Evolutionary conservation across 1,140 invertebrate species (phyloP), one percentile per base, ranked within the genome.

Genomic region (Mamestra configurata): DNA sequence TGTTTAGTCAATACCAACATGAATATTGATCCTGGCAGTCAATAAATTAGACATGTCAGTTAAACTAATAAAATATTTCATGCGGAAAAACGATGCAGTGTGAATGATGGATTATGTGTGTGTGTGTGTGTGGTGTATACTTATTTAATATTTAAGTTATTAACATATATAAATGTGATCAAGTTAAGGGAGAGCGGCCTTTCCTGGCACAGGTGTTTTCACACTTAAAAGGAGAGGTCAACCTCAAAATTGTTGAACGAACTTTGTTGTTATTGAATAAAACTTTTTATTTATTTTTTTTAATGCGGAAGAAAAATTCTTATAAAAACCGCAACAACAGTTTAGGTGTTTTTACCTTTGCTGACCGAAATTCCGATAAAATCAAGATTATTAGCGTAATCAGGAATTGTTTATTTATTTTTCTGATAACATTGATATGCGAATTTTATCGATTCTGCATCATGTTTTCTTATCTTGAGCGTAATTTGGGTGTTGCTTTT

Each of bases 401-500:
- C 59, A 11, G 11, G n/a, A 64, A 64, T 64, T 64, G 35, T 64
- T 64, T 64, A 64, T 64, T 64, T 64, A 64, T 40, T 64, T 61
- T 61, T 20, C 31, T 37, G 59, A 64, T 64, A 64, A 64, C 8
- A n/a, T 64, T 64, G 59, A 64, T 64, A 64, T 18, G 15, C 6
- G 31, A 37, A 37, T 40, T 18, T 40, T 64, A 64, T 64, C 59
- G 20, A 0, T 11, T 8, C 7, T 37, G 59, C 59, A 64, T 64
- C 59, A 40, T 64, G 40, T 40, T 64, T 2, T 31, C 27, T 64
- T 64, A 64, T 64, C 59, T 8, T 18, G 6, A 20, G 59, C 59
- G 59, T 40, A 64, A 11, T 20, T 37, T 40, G 55, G 59, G 59
- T 11, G 59, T 64, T 20, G 0, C 35, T 20, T 40, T 11, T 27